phyloP scores from a whole-genome alignment of 2,888 invertebrate species.

The Aleiodes testaceus region DNA sequence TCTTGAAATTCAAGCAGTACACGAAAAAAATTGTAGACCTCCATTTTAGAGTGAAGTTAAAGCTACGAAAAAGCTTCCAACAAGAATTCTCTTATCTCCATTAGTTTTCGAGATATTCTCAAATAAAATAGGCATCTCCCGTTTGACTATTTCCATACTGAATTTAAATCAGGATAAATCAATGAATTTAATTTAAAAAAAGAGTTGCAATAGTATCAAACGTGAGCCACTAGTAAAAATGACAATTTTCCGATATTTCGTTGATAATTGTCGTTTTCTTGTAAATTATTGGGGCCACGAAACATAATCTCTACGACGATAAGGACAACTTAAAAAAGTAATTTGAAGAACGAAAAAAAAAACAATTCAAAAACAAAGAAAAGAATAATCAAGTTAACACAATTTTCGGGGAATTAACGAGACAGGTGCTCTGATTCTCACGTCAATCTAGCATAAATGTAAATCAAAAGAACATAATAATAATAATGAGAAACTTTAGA shows the following conservation, averaged over 20 bases:
- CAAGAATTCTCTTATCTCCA: too few relatives aligned
- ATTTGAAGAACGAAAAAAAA: conserved; percentile 40
- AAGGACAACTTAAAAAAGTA: conserved; percentile 43
- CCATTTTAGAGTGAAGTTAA: too few relatives aligned
- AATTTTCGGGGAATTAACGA: conserved; percentile 50
- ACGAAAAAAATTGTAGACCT: too few relatives aligned
- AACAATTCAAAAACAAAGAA: conserved; percentile 41
- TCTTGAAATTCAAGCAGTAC: too few relatives aligned
- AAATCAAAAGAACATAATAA: conserved; percentile 47
- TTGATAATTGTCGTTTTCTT: conserved; percentile 56
- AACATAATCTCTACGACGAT: conserved; percentile 65
- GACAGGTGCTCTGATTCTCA: conserved; percentile 64
- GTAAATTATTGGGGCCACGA: conserved; percentile 69
- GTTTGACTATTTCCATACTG: not conserved
- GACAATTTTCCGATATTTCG: not conserved
- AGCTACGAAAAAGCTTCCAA: too few relatives aligned
- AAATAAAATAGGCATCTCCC: not conserved
- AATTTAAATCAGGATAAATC: not conserved
- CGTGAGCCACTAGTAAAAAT: conserved; percentile 31
- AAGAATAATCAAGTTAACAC: conserved; percentile 38
- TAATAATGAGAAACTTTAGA: not conserved
- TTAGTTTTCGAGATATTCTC: not conserved
- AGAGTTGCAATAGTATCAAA: conserved; percentile 23
- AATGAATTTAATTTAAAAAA: conserved; percentile 16
- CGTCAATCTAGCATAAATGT: conserved; percentile 56